Percentiles rank a stretch among this genome's conserved stretches.
Evolutionary conservation across 2,797 vertebrate genomes (phyloP).

Genomic region (Hypotaenidia okinawae): DNA sequence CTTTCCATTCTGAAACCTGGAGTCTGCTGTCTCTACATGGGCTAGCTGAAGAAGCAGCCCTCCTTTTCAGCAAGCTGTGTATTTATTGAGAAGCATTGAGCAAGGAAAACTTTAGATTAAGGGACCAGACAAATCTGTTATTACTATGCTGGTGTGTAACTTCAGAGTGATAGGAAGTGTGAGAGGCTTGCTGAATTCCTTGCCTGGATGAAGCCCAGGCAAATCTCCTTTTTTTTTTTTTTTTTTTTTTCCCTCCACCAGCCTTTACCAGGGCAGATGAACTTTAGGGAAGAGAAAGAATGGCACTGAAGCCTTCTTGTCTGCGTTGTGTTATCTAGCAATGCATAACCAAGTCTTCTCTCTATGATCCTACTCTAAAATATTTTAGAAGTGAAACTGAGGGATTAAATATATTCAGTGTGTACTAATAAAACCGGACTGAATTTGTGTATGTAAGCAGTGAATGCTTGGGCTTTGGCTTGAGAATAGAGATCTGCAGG

Average conservation of each 20-base stretch:
- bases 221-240: background rate
- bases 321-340: background rate
- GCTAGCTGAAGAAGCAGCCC: background rate
- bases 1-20: background rate
- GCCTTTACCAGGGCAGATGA: background rate
- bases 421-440: background rate
- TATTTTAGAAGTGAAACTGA: background rate
- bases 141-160: background rate
- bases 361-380: background rate
- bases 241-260: background rate
- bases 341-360: background rate
- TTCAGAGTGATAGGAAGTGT: background rate
- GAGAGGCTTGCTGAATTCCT: background rate
- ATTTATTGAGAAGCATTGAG: background rate
- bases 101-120: background rate
- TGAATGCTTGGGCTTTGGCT: background rate
- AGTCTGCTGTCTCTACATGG: background rate
- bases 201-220: background rate
- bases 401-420: background rate
- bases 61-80: background rate
- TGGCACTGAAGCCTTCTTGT: background rate
- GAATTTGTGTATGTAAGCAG: background rate
- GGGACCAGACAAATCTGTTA: background rate
- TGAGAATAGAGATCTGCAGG: background rate
- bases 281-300: background rate